Conservation (phyloP, 53 echinoderm and acorn worm species). For the Mesocentrotus franciscanus region DNA sequence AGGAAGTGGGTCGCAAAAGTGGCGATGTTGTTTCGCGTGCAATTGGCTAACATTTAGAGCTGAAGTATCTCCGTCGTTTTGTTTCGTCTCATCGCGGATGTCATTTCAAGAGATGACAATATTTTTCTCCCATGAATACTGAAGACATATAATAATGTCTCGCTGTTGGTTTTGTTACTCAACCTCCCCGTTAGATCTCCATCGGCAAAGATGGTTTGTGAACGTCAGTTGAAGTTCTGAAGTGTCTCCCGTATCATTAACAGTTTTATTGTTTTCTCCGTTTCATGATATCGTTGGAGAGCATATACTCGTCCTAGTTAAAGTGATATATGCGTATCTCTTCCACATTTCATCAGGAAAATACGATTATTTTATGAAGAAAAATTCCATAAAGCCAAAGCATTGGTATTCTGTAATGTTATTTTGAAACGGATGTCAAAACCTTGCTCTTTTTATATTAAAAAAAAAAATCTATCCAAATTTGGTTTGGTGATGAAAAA, state of each 20-base stretch:
- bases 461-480: neutral
- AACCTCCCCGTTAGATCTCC: neutral
- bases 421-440: neutral
- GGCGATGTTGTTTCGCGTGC: slow-evolving; percentile 58
- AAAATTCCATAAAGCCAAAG: neutral
- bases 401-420: neutral
- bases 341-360: neutral
- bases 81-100: slow-evolving; percentile 20
- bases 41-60: slow-evolving; percentile 54
- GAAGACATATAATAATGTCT: slow-evolving; percentile 57
- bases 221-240: neutral
- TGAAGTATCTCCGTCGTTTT: slow-evolving; percentile 34
- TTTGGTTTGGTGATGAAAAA: neutral
- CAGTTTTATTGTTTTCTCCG: slow-evolving; percentile 33
- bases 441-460: neutral
- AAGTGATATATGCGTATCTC: slow-evolving; percentile 23
- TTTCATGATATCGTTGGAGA: neutral
- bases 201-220: slow-evolving; percentile 7
- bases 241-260: slow-evolving; percentile 4
- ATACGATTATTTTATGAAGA: neutral
- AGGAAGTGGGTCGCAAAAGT: slow-evolving; percentile 55
- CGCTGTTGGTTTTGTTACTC: slow-evolving; percentile 60
- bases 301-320: slow-evolving; percentile 7
- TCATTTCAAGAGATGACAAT: slow-evolving; percentile 50
- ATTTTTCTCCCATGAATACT: slow-evolving; percentile 63